Base-by-base conservation (phyloP, 2,888 invertebrate species). In the Agrotis clavis region DNA sequence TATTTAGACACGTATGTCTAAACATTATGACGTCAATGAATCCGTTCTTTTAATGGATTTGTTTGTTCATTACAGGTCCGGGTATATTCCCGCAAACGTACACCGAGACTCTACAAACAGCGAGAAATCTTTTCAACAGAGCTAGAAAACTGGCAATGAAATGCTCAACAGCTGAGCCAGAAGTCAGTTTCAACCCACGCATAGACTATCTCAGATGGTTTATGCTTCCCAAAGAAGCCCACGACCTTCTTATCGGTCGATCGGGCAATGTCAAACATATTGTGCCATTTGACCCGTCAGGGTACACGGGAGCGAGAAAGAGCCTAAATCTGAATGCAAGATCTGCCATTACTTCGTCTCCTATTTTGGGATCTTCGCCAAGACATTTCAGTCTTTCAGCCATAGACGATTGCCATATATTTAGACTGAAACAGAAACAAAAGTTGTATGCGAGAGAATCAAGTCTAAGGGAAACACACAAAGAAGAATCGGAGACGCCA, bases 181-280 rank as follows among this genome's bases (percentile, higher is more conserved):
- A 97, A 82, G 97, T 97, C 30, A 96, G 97, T 81, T 98, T 98
- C 88, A 97, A 98, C 86, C 96, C 96, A 18, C 96, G 97, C 60
- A 97, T 97, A 57, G 97, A 98, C 82, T 96, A 97, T 67, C 94
- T 99, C 18, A 97, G 98, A 77, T 99, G 99, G 99, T 99, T 98
- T 93, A 97, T 99, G 97, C 92, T 99, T 66, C 99, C 99, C 0
- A 98, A 98, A 89, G 99, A 99, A 95, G 98, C 98, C 0, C 98
- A 98, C 88, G 97, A 97, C 82, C 96, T 98, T 50, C 93, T 98
- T 2, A 95, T 98, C 1, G 98, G 98, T 25, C 97, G 97, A 86
- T 98, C 98, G 54, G 97, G 97, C 70, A 98, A 98, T 88, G 98
- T 98, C 13, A 98, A 98, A 93, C 98, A 98, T 73, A 97, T 97